phyloP scores from a whole-genome alignment of 2,888 invertebrate species.

The Camptogramma bilineatum region DNA sequence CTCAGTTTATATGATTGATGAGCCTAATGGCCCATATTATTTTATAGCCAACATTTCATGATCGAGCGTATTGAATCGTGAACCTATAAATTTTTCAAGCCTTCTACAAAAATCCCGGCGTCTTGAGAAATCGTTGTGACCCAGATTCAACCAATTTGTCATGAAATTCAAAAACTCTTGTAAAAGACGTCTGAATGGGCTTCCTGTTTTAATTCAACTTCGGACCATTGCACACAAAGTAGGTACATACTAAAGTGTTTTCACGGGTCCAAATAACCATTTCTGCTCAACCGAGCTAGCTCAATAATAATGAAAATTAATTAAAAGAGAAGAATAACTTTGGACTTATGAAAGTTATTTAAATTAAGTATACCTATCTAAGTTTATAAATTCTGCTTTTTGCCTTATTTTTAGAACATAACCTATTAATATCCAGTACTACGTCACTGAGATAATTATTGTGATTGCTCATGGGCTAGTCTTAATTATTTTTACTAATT shows the following conservation, averaged over 20 bases:
- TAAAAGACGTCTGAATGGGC: conserved; percentile 7
- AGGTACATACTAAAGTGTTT: not conserved
- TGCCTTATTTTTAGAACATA: not conserved
- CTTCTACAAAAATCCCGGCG: conserved; percentile 16
- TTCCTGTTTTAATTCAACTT: conserved; percentile 16
- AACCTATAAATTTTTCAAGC: conserved; percentile 11
- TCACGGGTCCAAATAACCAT: not conserved
- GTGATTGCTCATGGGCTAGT: not conserved
- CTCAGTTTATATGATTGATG: conserved; percentile 14
- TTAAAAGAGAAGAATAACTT: not conserved
- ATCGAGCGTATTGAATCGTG: conserved; percentile 10
- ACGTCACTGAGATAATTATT: not conserved
- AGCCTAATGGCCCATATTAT: conserved; percentile 4
- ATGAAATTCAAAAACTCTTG: conserved; percentile 17
- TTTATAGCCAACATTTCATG: conserved; percentile 4
- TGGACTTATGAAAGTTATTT: not conserved
- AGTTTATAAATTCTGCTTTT: not conserved
- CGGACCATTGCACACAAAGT: conserved; percentile 3
- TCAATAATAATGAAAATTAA: not conserved
- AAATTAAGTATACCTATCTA: not conserved
- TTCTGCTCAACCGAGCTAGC: not conserved
- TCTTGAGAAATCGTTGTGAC: conserved; percentile 14
- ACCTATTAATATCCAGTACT: not conserved
- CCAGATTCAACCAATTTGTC: conserved; percentile 14
- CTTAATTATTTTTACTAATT: not conserved